These are phyloP conservation scores for Eremophila alpestris DNA, from an alignment of 2,797 vertebrate species.

Conservation along the genomic window DNA sequence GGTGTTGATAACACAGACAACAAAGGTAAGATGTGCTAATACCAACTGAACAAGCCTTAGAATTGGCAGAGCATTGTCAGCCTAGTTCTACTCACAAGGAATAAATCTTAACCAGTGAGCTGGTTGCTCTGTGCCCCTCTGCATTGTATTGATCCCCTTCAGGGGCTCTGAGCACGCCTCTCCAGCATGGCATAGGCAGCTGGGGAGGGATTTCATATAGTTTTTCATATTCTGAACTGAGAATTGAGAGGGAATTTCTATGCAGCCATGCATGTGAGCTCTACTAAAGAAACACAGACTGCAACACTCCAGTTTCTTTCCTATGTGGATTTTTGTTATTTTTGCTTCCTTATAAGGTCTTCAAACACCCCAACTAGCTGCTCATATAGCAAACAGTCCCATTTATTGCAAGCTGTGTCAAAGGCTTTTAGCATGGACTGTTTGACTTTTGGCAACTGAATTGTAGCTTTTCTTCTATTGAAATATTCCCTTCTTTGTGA, in stretches of 20 bases:
- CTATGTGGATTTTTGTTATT: not conserved
- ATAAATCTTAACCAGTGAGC: not conserved
- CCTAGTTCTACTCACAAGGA: not conserved
- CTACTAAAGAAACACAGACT: not conserved
- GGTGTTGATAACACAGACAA: not conserved
- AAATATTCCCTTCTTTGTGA: not conserved
- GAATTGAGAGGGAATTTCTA: not conserved
- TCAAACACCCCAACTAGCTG: not conserved
- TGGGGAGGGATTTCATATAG: not conserved
- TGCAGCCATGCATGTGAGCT: not conserved
- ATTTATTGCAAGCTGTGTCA: not conserved
- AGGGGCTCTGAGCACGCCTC: not conserved
- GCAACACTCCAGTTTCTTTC: not conserved
- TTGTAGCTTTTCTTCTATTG: not conserved
- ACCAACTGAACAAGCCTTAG: not conserved
- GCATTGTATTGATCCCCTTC: not conserved
- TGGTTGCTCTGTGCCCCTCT: not conserved
- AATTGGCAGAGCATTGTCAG: not conserved
- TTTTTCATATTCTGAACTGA: not conserved
- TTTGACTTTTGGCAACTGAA: not conserved
- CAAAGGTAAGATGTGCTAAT: not conserved
- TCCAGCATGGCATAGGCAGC: not conserved
- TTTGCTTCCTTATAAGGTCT: not conserved
- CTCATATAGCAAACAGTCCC: not conserved
- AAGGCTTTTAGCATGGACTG: not conserved